Base-by-base conservation (phyloP, 2,888 invertebrate species). In the Idaea aversata region DNA sequence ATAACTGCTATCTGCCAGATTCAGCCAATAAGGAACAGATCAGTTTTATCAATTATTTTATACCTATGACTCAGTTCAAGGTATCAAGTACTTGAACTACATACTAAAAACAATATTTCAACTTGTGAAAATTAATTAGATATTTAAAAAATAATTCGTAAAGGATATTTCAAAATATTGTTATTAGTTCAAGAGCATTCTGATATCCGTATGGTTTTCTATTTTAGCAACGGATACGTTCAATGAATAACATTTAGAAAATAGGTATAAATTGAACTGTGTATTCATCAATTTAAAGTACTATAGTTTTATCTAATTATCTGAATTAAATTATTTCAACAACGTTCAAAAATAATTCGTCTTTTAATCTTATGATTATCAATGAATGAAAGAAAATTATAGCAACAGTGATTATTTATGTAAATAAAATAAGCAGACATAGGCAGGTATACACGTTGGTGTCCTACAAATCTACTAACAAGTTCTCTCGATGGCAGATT, bases 391-490 rank as follows among this genome's bases (percentile, higher is more conserved):
- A 25, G 25, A 25, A 25, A 7, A 47, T 7, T 47, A 47, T 7
- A 47, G 47, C 0, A 7, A 47, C 13, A 47, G 7, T 47, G 47
- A 5, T 13, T 13, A 13, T 47, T 47, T 47, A 47, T 47, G 47
- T 47, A 47, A 47, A 47, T 47, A 6, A 47, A 47, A 47, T 47
- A 0, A 47, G 13, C 5, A 10, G 10, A 47, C 7, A 13, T 47
- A 47, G 6, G n/a, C n/a, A n/a, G n/a, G 6, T 47, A 47, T 13
- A 47, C 7, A 13, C 10, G 47, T 25, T 25, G 47, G 63, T 67
- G 68, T 66, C 68, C 69, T 72, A 71, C 64, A 69, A 73, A 70
- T 64, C 64, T 7, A 69, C 66, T 62, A 58, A 63, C 62, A 68
- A 47, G 47, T 47, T 47, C 47, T 47, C 47, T 7, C 5, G 6